A percentile compares a stretch with the other conserved stretches of the same genome.
Conservation (phyloP, 2,797 vertebrate genomes). For the Sphenopsis melanotis region DNA sequence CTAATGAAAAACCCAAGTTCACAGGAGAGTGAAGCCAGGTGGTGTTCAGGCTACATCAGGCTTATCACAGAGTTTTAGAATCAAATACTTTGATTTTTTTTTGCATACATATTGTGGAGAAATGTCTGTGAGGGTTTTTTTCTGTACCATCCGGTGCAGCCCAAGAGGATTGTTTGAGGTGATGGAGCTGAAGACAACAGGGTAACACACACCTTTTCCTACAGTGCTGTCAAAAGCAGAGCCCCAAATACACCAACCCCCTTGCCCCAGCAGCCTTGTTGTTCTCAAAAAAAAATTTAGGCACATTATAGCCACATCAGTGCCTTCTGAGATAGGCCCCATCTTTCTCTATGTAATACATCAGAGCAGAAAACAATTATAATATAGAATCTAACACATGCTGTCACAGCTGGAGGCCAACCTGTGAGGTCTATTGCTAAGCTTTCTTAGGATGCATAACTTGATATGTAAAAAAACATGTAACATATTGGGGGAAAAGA, state of each 20-base stretch:
- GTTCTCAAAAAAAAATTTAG: background rate
- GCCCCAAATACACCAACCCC: background rate
- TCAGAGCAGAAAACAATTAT: background rate
- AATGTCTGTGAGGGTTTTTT: background rate
- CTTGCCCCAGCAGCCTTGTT: background rate
- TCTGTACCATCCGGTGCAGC: background rate
- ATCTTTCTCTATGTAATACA: background rate
- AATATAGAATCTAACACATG: background rate
- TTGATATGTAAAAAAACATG: background rate
- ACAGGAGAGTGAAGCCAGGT: background rate
- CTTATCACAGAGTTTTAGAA: background rate
- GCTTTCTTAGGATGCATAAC: background rate
- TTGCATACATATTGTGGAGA: background rate
- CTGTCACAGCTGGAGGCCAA: background rate
- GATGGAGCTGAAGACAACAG: background rate
- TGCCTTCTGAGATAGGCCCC: background rate
- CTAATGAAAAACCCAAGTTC: background rate
- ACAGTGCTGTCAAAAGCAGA: background rate
- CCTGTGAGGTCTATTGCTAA: background rate
- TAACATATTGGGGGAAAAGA: background rate
- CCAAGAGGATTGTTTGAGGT: background rate
- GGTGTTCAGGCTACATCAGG: background rate
- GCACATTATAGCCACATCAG: background rate
- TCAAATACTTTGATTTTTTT: background rate
- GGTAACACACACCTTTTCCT: background rate